phyloP scores from a whole-genome alignment of 2,113 vertebrate genomes.

The Mugil cephalus region DNA sequence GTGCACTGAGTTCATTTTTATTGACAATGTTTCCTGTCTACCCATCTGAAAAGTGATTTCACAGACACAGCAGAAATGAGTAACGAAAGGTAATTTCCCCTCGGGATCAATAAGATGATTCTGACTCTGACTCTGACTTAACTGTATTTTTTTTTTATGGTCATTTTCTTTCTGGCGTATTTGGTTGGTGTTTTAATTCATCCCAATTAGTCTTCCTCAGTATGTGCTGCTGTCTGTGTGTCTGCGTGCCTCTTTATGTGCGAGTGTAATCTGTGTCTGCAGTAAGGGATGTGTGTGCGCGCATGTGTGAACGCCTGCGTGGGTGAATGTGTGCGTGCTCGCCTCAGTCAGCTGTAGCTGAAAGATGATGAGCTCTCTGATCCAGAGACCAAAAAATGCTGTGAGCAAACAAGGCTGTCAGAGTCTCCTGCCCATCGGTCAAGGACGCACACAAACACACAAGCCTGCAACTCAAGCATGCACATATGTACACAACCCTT shows the following conservation, averaged over 20 bases:
- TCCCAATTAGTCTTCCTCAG: slow-evolving; percentile 58
- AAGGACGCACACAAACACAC: slow-evolving; percentile 66
- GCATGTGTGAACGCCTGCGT: slow-evolving; percentile 30
- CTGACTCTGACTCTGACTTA: too few relatives aligned
- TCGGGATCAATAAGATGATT: too few relatives aligned
- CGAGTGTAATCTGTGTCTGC: slow-evolving; percentile 16
- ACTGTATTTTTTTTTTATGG: slow-evolving; percentile 8
- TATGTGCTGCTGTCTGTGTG: slow-evolving; percentile 24
- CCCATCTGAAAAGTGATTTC: slow-evolving; percentile 18
- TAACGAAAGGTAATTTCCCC: too few relatives aligned
- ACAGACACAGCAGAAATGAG: slow-evolving; percentile 22
- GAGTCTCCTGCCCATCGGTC: slow-evolving; percentile 75
- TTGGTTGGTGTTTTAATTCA: slow-evolving; percentile 49
- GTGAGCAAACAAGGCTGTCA: slow-evolving; percentile 70
- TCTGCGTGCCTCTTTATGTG: slow-evolving; percentile 5
- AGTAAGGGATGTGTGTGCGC: slow-evolving; percentile 23
- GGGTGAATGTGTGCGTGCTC: slow-evolving; percentile 1
- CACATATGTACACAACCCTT: slow-evolving; percentile 55
- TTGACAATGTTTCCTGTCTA: slow-evolving; percentile 35
- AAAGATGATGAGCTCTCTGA: slow-evolving; percentile 75
- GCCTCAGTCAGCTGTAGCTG: slow-evolving; percentile 56
- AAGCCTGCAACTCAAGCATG: slow-evolving; percentile 48
- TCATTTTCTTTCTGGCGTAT: slow-evolving; percentile 26
- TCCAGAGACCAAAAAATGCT: slow-evolving; percentile 69
- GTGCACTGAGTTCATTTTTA: slow-evolving; percentile 3